Evolutionary conservation across 2,888 invertebrate genomes (phyloP).

Genomic region (Phaonia tiefii): DNA sequence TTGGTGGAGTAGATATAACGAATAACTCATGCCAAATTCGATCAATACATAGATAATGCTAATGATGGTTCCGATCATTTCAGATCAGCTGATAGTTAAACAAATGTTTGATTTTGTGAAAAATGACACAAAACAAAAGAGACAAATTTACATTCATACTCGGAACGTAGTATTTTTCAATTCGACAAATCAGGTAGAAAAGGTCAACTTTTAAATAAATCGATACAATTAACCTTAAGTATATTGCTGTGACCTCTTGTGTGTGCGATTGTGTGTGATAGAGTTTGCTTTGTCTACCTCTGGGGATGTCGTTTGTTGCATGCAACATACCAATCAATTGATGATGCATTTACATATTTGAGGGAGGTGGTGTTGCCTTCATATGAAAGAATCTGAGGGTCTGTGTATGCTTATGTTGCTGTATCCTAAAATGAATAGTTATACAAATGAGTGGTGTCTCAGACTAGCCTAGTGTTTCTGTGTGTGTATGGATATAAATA

Average conservation of each 20-base stretch:
- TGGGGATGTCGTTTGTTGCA: not conserved
- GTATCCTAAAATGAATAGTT: conserved; percentile 35
- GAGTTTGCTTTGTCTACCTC: not conserved
- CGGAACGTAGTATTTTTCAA: not conserved
- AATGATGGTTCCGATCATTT: conserved; percentile 19
- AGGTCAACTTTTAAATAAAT: conserved; percentile 46
- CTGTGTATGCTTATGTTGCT: not conserved
- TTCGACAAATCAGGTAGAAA: conserved; percentile 33
- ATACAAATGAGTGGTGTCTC: conserved; percentile 26
- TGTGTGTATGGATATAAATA: conserved; percentile 30
- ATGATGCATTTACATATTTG: conserved; percentile 34
- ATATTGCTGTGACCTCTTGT: conserved; percentile 50
- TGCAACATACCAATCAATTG: conserved; percentile 33
- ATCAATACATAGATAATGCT: not conserved
- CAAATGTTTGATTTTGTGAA: conserved; percentile 25
- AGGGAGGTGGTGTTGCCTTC: not conserved
- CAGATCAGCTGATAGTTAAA: conserved; percentile 23
- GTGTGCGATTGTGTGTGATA: not conserved
- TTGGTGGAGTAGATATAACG: not conserved
- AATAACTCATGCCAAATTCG: not conserved
- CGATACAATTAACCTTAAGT: conserved; percentile 57
- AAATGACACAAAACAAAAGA: conserved; percentile 18
- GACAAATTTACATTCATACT: not conserved
- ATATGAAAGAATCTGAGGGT: not conserved
- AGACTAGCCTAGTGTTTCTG: not conserved